Percentiles rank a stretch among this genome's conserved stretches.
phyloP scores from a whole-genome alignment of 1,140 invertebrate genomes.

The Pteromalus puparum region DNA sequence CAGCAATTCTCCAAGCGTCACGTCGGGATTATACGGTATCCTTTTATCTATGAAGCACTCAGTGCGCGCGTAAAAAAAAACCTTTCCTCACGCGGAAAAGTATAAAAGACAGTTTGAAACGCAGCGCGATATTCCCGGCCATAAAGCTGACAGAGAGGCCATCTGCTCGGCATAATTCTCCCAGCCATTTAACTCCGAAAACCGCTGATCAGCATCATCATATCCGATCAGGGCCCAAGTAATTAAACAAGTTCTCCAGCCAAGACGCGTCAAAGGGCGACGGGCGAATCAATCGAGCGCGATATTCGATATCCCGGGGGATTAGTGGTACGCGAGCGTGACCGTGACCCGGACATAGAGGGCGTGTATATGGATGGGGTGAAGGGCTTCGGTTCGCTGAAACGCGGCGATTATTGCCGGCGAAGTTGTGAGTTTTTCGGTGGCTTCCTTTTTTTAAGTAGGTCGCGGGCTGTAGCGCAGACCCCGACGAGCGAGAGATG shows the following conservation, averaged over 20 bases:
- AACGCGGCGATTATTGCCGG: too few relatives aligned
- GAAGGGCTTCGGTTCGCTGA: not conserved
- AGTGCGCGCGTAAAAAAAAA: too few relatives aligned
- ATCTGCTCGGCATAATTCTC: too few relatives aligned
- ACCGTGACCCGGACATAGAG: slow-evolving; percentile 37
- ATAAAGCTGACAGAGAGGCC: too few relatives aligned
- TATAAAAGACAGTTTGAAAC: too few relatives aligned
- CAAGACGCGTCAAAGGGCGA: not conserved
- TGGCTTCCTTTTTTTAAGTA: not conserved
- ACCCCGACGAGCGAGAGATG: not conserved
- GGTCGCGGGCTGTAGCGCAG: not conserved
- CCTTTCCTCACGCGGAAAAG: too few relatives aligned
- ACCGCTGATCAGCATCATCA: not conserved
- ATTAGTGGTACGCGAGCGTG: not conserved
- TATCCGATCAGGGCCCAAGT: not conserved
- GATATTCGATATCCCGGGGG: slow-evolving; percentile 11
- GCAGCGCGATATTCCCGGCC: too few relatives aligned
- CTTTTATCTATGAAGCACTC: too few relatives aligned
- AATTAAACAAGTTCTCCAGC: slow-evolving; percentile 40
- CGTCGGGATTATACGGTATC: too few relatives aligned
- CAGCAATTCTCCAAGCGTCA: too few relatives aligned
- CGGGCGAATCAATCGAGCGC: not conserved
- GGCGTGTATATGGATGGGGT: not conserved
- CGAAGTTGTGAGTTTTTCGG: not conserved
- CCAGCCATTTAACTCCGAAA: not conserved